Conservation (phyloP, 2,113 vertebrate genomes). For the Embiotoca jacksoni region DNA sequence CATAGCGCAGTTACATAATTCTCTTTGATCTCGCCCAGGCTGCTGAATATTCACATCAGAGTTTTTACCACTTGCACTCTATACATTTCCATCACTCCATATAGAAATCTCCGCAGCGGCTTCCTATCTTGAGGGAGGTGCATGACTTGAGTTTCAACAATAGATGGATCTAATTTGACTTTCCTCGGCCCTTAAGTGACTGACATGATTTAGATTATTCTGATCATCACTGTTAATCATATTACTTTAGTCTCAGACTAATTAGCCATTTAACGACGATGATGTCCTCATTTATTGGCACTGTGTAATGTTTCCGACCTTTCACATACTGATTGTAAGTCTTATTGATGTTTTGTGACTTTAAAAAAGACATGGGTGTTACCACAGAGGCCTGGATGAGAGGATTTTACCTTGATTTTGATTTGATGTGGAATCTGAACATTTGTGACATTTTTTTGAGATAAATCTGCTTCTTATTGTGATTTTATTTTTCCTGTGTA, state of each 20-base stretch:
- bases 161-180: conserved; percentile 18
- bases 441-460: too few relatives aligned
- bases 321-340: background rate
- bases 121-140: background rate
- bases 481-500: too few relatives aligned
- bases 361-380: too few relatives aligned
- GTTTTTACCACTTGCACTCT: conserved; percentile 55
- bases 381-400: too few relatives aligned
- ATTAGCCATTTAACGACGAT: conserved; percentile 31
- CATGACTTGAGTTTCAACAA: conserved; percentile 18
- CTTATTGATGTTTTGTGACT: background rate
- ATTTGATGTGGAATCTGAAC: too few relatives aligned
- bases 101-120: conserved; percentile 15
- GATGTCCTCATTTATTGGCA: conserved; percentile 1
- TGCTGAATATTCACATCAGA: conserved; percentile 56
- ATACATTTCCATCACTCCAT: conserved; percentile 27
- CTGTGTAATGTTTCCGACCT: conserved; percentile 28
- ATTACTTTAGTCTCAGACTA: conserved; percentile 5
- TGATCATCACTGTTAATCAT: conserved; percentile 20
- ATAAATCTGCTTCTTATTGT: too few relatives aligned
- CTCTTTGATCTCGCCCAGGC: conserved; percentile 56
- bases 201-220: conserved; percentile 21
- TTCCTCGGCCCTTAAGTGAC: conserved; percentile 15
- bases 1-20: conserved; percentile 66
- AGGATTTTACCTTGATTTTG: too few relatives aligned